Percentiles rank a stretch among this genome's conserved stretches.
Evolutionary conservation across 2,113 vertebrate genomes (phyloP).

Genomic region (Oryzias melastigma): DNA sequence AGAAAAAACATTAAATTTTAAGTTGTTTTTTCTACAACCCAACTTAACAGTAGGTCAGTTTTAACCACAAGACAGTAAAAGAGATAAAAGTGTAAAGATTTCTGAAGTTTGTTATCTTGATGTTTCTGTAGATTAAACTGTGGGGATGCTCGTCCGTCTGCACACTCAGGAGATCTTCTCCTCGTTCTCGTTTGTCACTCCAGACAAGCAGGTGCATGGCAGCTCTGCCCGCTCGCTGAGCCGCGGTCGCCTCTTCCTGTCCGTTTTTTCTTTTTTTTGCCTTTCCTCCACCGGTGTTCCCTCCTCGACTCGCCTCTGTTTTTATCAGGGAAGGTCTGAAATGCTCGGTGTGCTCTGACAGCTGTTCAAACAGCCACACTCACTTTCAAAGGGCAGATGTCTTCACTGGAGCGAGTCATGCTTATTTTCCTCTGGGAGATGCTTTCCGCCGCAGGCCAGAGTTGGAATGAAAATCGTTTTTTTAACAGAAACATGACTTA

Average conservation of each 20-base stretch:
- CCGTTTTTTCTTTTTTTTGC: constrained; percentile 20
- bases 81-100: too few species aligned
- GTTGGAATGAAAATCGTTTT: constrained; percentile 50
- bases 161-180: constrained; percentile 6
- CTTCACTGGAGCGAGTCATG: constrained; percentile 76
- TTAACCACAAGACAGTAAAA: too few species aligned
- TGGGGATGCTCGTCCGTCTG: constrained; percentile 1
- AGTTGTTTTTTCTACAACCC: too few species aligned
- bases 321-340: constrained; percentile 69
- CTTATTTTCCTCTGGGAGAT: constrained; percentile 80
- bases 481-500: constrained; percentile 63
- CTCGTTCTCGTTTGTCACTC: constrained; percentile 12
- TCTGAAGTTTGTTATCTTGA: not conserved
- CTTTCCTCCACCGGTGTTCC: constrained; percentile 44
- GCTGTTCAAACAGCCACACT: constrained; percentile 80
- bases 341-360: constrained; percentile 65
- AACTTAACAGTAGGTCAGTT: too few species aligned
- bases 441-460: constrained; percentile 60
- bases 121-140: not conserved
- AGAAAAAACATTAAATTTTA: too few species aligned
- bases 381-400: constrained; percentile 79
- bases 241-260: constrained; percentile 29
- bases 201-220: not conserved
- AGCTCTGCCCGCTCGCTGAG: constrained; percentile 1
- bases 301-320: constrained; percentile 63